phyloP scores from a whole-genome alignment of 2,888 invertebrate species.

The Carabus problematicus region DNA sequence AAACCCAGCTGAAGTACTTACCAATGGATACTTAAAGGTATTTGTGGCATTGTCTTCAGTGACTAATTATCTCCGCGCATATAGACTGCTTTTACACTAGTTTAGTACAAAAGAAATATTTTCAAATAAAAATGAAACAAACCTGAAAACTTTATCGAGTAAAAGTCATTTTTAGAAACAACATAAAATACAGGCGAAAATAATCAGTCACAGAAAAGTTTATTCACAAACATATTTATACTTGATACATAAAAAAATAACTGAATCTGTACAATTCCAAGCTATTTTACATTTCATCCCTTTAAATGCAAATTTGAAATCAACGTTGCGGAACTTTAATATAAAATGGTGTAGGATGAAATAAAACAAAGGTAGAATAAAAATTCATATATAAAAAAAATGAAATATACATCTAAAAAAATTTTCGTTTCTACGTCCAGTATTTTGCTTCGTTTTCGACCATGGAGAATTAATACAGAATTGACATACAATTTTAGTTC shows the following conservation, averaged over 20 bases:
- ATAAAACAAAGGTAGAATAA: no score
- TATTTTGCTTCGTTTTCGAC: no score
- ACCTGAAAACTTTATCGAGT: neutral
- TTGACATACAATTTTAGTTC: no score
- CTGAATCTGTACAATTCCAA: slow-evolving; percentile 33
- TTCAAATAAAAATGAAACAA: slow-evolving; percentile 1
- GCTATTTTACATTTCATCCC: slow-evolving; percentile 26
- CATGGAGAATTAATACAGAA: no score
- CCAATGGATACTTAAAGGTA: neutral
- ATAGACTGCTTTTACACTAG: no score
- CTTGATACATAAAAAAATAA: slow-evolving; percentile 27
- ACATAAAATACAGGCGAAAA: slow-evolving; percentile 15
- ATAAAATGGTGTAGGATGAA: slow-evolving; percentile 10
- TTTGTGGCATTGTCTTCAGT: slow-evolving; percentile 4
- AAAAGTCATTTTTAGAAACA: no score
- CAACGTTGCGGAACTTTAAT: slow-evolving; percentile 37
- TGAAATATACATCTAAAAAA: no score
- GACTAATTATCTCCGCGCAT: no score
- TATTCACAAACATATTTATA: slow-evolving; percentile 35
- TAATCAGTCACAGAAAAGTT: slow-evolving; percentile 20
- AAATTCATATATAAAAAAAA: no score
- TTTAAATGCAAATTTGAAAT: slow-evolving; percentile 39
- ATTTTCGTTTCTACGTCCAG: no score
- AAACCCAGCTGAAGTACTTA: slow-evolving; percentile 2
- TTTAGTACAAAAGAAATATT: neutral